phyloP scores from a whole-genome alignment of 2,888 invertebrate species.

The Ganaspis brasiliensis region DNA sequence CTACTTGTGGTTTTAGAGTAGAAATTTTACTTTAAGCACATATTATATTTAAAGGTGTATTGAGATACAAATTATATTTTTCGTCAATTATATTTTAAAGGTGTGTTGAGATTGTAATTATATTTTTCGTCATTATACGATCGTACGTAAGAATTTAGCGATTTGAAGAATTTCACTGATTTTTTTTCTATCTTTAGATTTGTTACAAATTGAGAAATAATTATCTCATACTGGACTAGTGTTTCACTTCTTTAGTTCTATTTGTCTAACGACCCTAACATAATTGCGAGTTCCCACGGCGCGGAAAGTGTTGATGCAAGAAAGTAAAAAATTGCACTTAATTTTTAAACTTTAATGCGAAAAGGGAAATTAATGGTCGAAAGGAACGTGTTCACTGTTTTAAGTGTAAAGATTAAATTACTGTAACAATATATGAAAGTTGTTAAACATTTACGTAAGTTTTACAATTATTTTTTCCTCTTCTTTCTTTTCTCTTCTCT shows the following conservation, averaged over 20 bases:
- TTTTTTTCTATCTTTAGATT: not conserved
- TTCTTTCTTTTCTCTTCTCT: too few relatives aligned
- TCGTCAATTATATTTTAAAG: too few relatives aligned
- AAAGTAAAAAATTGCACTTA: not conserved
- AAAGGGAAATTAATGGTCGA: not conserved
- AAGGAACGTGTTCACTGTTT: not conserved
- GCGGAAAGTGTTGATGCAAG: not conserved
- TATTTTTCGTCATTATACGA: not conserved
- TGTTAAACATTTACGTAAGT: too few relatives aligned
- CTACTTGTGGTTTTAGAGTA: not conserved
- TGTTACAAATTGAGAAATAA: slow-evolving; percentile 15
- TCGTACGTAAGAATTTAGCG: not conserved
- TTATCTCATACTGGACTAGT: slow-evolving; percentile 14
- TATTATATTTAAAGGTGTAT: not conserved
- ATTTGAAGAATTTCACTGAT: not conserved
- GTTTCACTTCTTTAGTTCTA: slow-evolving; percentile 15
- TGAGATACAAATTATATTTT: not conserved
- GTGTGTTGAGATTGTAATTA: not conserved
- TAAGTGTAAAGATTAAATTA: not conserved
- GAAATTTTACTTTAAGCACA: not conserved
- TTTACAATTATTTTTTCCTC: too few relatives aligned
- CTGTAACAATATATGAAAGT: not conserved
- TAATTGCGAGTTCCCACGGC: slow-evolving; percentile 22
- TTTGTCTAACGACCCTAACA: slow-evolving; percentile 16
- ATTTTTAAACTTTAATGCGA: not conserved